Base-by-base conservation (phyloP, 2,888 invertebrate genomes). In the Ypsolopha scabrella region DNA sequence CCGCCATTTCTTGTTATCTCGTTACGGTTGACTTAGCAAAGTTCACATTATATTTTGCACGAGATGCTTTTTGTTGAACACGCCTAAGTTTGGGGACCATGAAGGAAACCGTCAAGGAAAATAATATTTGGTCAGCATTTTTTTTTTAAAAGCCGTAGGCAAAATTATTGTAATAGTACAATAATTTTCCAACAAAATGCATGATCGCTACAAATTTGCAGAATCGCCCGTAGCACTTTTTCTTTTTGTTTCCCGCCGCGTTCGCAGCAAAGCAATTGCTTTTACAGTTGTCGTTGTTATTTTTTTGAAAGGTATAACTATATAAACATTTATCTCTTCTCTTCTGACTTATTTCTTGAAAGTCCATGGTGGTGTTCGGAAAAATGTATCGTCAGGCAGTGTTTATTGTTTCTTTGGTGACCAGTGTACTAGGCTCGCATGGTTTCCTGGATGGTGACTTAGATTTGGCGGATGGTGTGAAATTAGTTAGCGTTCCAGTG, bases 401-500 rank as follows among this genome's bases (percentile, higher is more conserved):
- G 36, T 9, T 35, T 67, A 50, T 45, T 68, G 10, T 51, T 75
- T 43, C 9, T 68, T 55, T 83, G 41, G 57, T 61, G 7, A 56
- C 70, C 10, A 24, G 62, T 2, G 59, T 61, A 0, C 52, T 71
- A 4, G 74, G 70, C 14, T 77, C 79, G 9, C 51, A 53, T 9
- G 44, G 52, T 0, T 63, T 80, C 33, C 59, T 86, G 6, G 82
- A 85, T 14, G 88, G 88, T 57, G 89, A 90, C 63, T 61, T 90
- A 53, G 87, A 88, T 54, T 68, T 92, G 34, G 77, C 89, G 8
- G 90, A 91, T 11, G 92, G 92, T 47, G 89, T 92, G 35, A 90
- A 87, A 59, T 73, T 92, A 63, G 88, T 91, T 39, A 88, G 87
- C 55, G 68, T 82, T 53, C 80, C 80, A 44, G 71, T 87, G 46